Percentiles rank a stretch among this genome's conserved stretches.
Conservation (phyloP, 2,888 invertebrate genomes). For the Athalia cordata region DNA sequence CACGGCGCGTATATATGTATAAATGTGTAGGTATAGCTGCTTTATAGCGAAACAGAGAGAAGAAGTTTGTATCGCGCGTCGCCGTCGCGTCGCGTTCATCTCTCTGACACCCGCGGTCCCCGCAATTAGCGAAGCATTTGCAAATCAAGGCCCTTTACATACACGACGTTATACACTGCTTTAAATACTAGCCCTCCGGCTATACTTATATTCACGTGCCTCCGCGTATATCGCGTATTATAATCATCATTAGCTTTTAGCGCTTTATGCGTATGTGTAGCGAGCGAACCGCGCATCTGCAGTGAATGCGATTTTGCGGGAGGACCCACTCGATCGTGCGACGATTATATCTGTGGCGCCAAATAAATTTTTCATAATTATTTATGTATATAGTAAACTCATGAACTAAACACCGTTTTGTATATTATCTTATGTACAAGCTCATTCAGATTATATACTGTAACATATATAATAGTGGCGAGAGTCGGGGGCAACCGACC, state of each 20-base stretch:
- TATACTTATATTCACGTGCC: not conserved
- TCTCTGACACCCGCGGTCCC: not conserved
- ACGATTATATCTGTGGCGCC: no score
- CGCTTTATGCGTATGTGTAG: no score
- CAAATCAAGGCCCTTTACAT: not conserved
- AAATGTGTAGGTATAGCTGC: not conserved
- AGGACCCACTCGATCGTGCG: no score
- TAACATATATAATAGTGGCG: conserved; percentile 59
- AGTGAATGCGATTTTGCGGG: no score
- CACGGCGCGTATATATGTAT: no score
- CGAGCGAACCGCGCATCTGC: no score
- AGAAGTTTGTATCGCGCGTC: not conserved
- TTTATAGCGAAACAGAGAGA: not conserved
- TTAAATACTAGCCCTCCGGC: not conserved
- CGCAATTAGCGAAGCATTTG: not conserved
- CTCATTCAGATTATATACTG: not conserved
- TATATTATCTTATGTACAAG: no score
- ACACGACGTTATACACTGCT: not conserved
- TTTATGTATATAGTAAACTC: no score
- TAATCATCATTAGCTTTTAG: no score
- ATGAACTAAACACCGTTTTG: no score
- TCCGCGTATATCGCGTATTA: no score
- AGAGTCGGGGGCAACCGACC: conserved; percentile 60
- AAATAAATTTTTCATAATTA: no score
- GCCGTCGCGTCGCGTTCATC: not conserved